Evolutionary conservation across 2,888 invertebrate species (phyloP).

Genomic region (Eristalis tenax): DNA sequence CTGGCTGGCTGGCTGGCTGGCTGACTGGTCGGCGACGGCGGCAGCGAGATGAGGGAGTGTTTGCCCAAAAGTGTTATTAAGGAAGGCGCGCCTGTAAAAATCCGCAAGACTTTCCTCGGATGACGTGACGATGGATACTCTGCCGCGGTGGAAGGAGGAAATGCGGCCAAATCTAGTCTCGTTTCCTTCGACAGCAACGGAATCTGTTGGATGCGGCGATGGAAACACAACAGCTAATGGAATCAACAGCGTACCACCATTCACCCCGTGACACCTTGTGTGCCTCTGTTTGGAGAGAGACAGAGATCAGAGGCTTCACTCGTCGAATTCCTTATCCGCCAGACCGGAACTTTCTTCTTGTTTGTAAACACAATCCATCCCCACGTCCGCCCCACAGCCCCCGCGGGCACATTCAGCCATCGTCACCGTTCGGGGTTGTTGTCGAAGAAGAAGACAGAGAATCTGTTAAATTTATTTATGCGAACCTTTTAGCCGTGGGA

Average conservation of each 20-base stretch:
- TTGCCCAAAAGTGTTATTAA: constrained; percentile 67
- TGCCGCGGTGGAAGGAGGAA: background rate
- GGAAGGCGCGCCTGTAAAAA: constrained; percentile 64
- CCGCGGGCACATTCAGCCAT: background rate
- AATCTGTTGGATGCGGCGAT: constrained; percentile 39
- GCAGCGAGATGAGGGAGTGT: constrained; percentile 30
- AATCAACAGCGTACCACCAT: constrained; percentile 57
- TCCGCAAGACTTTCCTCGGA: constrained; percentile 65
- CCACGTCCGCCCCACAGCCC: constrained; percentile 7
- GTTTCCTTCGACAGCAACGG: constrained; percentile 26
- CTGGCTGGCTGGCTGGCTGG: background rate
- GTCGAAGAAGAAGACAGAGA: constrained; percentile 31
- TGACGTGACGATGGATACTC: constrained; percentile 62
- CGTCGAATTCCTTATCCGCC: constrained; percentile 63
- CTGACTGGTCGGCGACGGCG: background rate
- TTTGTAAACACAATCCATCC: constrained; percentile 64
- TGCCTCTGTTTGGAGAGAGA: background rate
- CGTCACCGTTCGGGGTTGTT: background rate
- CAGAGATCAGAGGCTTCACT: constrained; percentile 46
- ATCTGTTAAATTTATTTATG: constrained; percentile 72
- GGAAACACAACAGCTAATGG: constrained; percentile 64
- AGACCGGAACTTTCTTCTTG: constrained; percentile 71
- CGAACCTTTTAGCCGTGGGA: constrained; percentile 66
- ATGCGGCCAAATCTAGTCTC: constrained; percentile 45
- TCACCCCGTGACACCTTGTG: constrained; percentile 4